Evolutionary conservation across 2,888 invertebrate genomes (phyloP), one percentile per base, ranked within the genome.

Genomic region (Cantharis flavilabris): DNA sequence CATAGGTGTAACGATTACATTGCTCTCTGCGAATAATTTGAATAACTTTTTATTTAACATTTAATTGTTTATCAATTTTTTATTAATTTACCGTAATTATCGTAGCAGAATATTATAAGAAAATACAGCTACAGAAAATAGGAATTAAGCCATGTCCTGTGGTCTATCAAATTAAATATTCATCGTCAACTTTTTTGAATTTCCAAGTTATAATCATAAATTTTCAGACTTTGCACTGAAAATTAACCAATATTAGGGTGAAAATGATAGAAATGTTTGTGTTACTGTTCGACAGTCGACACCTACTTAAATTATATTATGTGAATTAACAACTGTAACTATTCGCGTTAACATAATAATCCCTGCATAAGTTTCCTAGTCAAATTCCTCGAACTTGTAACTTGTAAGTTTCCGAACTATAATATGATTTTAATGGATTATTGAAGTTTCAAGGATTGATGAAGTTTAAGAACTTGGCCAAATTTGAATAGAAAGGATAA

Each of bases 371-470:
- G 70, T 74, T 74, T 74, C 70, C 74, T 18, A 74, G 70, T 70
- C 74, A 74, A 74, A 74, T 74, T 74, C 33, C 73, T 69, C 49
- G 49, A 49, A 73, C 28, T 26, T 63, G 64, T 70, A 74, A 63
- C 64, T 63, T 14, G 70, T 26, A 70, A 74, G 70, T 70, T 74
- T 16, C 16, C 28, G n/a, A 70, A 70, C 70, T 70, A 26, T 73
- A 73, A 69, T 74, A 70, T 70, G 70, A 74, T 62, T 70, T 74
- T 74, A 74, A 70, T 70, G 69, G 73, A 69, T 73, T 73, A 73
- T 74, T 70, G 70, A 74, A 74, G 74, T 74, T 73, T 70, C 63
- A 74, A 26, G 74, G 74, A 74, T 70, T 70, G 65, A 70, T 70
- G 63, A 64, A 74, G 74, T 74, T 74, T 70, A 62, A 63, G 63